Evolutionary conservation across 2,797 vertebrate genomes (phyloP), one percentile per base, ranked within the genome.

Genomic region (Sebastes iracundus): DNA sequence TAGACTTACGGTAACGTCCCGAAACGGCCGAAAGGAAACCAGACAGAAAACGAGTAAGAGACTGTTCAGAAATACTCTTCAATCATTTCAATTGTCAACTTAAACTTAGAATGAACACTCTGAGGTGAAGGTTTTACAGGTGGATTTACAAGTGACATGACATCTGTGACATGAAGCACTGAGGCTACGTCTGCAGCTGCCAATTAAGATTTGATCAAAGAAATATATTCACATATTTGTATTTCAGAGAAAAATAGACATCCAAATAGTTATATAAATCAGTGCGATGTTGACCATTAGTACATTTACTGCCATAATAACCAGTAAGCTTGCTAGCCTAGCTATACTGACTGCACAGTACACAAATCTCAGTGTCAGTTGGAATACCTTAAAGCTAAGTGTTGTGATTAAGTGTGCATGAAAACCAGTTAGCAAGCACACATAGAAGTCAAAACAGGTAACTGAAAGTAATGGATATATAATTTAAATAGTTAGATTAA

Each of bases 1-100:
- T 74, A 38, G 67, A 95, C 94, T 95, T 94, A 95, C 94, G 77
- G 88, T 88, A 23, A 80, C 0, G 64, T 93, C 87, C 91, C 71
- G 77, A 76, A 70, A 80, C 80, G 73, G 88, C 90, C 88, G 38
- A 67, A 88, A 68, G 89, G 88, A 82, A 87, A 89, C 84, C 90
- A 66, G 85, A 85, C 67, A 87, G 90, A 93, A 72, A 84, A 90
- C 52, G 79, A 81, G 85, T 92, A 66, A 92, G 80, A 62, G 32
- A 81, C 38, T 16, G 79, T 86, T 88, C 30, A 75, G 28, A 90
- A n/a, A 89, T 0, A 73, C 22, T 70, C 35, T 65, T 52, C 38
- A 82, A 23, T 82, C 69, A 87, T 82, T 73, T 52, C 58, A 71
- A 3, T 20, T 3, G 78, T 69, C 74, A 85, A 18, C 13, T 27